phyloP scores from a whole-genome alignment of 2,797 vertebrate species.

The Eremophila alpestris region DNA sequence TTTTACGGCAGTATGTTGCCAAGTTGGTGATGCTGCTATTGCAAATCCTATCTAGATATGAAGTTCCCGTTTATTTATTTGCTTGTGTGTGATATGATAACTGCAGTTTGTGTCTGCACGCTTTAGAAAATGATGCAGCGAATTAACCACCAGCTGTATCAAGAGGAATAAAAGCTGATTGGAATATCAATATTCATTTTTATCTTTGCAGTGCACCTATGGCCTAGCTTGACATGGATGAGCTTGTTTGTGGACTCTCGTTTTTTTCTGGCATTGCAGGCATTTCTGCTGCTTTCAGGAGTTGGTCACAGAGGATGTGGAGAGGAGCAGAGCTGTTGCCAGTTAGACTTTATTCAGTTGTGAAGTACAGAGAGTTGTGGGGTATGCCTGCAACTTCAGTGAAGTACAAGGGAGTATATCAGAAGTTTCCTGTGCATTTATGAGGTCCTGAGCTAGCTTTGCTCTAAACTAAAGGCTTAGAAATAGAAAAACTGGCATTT shows the following conservation, averaged over 20 bases:
- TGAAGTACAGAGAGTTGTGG: background rate
- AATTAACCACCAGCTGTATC: constrained; percentile 69
- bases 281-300: background rate
- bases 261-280: background rate
- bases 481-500: background rate
- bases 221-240: constrained; percentile 16
- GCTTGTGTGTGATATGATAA: background rate
- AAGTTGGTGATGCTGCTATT: background rate
- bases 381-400: background rate
- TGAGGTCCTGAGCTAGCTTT: background rate
- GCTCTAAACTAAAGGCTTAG: background rate
- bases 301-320: background rate
- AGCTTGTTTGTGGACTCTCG: background rate
- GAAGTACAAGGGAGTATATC: background rate
- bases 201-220: constrained; percentile 12
- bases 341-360: background rate
- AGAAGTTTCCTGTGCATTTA: background rate
- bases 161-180: constrained; percentile 45
- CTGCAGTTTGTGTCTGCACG: constrained; percentile 20
- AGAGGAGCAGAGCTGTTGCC: background rate
- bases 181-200: constrained; percentile 37
- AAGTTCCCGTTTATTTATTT: constrained; percentile 48
- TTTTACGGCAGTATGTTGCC: constrained; percentile 14
- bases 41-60: background rate
- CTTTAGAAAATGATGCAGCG: constrained; percentile 75